Percentiles rank a stretch among this genome's conserved stretches.
phyloP scores from a whole-genome alignment of 1,140 invertebrate genomes.

The Euura saliciscinereae region DNA sequence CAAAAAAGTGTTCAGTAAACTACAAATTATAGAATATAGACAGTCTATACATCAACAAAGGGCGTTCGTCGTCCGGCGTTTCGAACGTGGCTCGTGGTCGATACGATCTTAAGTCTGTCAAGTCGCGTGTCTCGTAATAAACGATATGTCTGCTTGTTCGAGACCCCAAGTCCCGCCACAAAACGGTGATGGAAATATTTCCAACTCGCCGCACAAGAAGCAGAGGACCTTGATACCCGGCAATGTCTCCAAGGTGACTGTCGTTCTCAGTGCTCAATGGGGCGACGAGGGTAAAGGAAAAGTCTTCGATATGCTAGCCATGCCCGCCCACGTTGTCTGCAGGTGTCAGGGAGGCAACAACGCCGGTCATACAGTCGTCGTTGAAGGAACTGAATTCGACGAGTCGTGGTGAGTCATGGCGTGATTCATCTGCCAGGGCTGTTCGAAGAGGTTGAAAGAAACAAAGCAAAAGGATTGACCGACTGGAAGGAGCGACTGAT shows the following conservation, averaged over 20 bases:
- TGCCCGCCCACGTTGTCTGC: conserved; percentile 90
- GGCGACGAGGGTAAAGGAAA: conserved; percentile 99
- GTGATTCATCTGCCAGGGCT: conserved; percentile 96
- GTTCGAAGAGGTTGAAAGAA: conserved; percentile 94
- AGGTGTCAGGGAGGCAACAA: conserved; percentile 99
- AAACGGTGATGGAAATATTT: conserved; percentile 38
- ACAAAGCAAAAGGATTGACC: conserved; percentile 87
- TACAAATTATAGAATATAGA: too few species aligned
- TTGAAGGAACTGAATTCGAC: conserved; percentile 91
- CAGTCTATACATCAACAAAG: too few species aligned
- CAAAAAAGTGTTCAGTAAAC: too few species aligned
- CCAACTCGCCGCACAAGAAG: conserved; percentile 47
- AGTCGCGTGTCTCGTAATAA: background rate
- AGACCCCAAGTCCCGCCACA: conserved; percentile 38
- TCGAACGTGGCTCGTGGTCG: too few species aligned
- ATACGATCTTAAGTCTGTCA: too few species aligned
- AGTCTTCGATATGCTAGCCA: conserved; percentile 96
- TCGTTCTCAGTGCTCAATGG: conserved; percentile 98
- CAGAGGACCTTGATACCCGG: conserved; percentile 36
- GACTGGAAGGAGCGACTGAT: conserved; percentile 85
- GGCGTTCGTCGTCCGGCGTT: too few species aligned
- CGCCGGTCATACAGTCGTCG: conserved; percentile 98
- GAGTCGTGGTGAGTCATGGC: conserved; percentile 99
- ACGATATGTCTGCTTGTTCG: conserved; percentile 24
- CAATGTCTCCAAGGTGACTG: conserved; percentile 76